These are phyloP conservation scores for Dryadula phaetusa DNA, from an alignment of 2,888 invertebrate genomes.

Conservation along the genomic window DNA sequence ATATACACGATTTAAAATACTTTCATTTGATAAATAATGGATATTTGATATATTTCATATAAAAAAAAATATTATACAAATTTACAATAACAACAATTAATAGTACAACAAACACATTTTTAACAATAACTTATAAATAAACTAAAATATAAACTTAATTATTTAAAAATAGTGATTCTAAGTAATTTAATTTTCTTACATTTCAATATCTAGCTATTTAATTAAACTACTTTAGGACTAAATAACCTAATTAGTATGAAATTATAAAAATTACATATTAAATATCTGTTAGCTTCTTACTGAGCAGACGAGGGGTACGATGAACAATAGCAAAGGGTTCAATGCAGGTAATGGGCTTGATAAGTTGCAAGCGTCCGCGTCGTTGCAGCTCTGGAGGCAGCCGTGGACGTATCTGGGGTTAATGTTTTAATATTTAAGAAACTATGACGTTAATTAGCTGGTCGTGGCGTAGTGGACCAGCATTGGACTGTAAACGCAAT, in stretches of 20 bases:
- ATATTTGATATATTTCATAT: not conserved
- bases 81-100: conserved; percentile 4
- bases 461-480: no score
- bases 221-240: conserved; percentile 9
- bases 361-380: conserved; percentile 95
- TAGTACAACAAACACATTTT: not conserved
- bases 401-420: conserved; percentile 91
- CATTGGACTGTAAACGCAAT: no score
- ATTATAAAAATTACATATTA: conserved; percentile 38
- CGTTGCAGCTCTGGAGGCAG: conserved; percentile 97
- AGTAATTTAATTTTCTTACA: not conserved
- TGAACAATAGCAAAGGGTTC: not conserved
- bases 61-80: not conserved
- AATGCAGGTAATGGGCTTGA: conserved; percentile 41
- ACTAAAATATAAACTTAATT: not conserved
- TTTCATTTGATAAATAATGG: not conserved
- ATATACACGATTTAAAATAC: no score
- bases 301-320: conserved; percentile 1
- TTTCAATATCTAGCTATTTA: not conserved
- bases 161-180: not conserved
- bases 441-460: no score
- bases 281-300: conserved; percentile 25
- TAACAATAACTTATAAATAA: not conserved
- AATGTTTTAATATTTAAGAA: not conserved
- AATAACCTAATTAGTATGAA: conserved; percentile 27